phyloP scores from a whole-genome alignment of 2,113 vertebrate genomes.

The Spilogale gracilis region DNA sequence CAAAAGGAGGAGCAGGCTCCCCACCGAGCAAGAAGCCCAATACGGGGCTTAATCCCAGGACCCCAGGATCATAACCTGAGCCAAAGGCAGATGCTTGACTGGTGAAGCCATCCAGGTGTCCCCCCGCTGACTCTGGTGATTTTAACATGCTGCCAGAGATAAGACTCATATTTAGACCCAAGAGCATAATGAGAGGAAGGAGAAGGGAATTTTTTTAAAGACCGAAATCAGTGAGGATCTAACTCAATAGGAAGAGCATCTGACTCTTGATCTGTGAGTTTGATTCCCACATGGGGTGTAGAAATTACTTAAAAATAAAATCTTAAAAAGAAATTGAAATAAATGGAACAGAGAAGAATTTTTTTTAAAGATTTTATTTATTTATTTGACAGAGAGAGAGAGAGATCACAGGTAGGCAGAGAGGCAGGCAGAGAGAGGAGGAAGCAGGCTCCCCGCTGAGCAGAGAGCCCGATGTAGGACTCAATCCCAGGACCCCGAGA shows the following conservation, averaged over 20 bases:
- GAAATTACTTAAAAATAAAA: not conserved
- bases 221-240: not conserved
- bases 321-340: not conserved
- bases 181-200: not conserved
- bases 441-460: too few relatives aligned
- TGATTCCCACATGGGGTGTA: not conserved
- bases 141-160: not conserved
- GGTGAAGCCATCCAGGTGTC: not conserved
- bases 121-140: not conserved
- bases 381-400: too few relatives aligned
- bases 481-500: too few relatives aligned
- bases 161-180: not conserved
- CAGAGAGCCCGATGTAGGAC: too few relatives aligned
- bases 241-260: not conserved
- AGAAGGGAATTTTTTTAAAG: not conserved
- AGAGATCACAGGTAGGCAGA: too few relatives aligned
- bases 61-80: not conserved
- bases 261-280: not conserved
- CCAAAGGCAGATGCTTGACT: not conserved
- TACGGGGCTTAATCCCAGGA: not conserved
- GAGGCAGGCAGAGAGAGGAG: too few relatives aligned
- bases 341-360: not conserved
- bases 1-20: too few relatives aligned
- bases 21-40: too few relatives aligned
- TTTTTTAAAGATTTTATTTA: too few relatives aligned